These are phyloP conservation scores for Tiliacea aurago DNA, from an alignment of 2,888 invertebrate genomes.

Conservation along the genomic window DNA sequence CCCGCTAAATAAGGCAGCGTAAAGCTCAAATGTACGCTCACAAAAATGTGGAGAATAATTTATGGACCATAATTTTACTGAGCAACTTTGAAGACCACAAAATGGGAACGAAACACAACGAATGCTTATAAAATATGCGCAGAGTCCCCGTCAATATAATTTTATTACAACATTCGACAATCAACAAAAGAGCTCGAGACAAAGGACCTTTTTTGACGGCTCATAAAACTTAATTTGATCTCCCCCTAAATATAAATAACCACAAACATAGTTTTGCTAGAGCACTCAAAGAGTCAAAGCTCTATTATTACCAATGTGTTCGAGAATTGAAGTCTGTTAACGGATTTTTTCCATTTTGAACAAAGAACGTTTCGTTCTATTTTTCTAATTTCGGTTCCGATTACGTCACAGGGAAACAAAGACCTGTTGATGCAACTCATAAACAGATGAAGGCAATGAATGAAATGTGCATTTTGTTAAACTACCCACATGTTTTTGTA, in stretches of 20 bases:
- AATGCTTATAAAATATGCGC: slow-evolving; percentile 48
- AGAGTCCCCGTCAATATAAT: slow-evolving; percentile 59
- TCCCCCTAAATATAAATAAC: slow-evolving; percentile 68
- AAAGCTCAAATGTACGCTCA: slow-evolving; percentile 30
- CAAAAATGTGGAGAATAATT: slow-evolving; percentile 45
- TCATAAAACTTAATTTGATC: slow-evolving; percentile 75
- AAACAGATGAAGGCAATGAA: slow-evolving; percentile 79
- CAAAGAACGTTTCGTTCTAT: slow-evolving; percentile 83
- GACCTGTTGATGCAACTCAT: slow-evolving; percentile 77
- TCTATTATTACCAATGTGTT: slow-evolving; percentile 65
- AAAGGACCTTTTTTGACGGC: slow-evolving; percentile 70
- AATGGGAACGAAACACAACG: slow-evolving; percentile 50
- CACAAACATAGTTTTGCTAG: slow-evolving; percentile 58
- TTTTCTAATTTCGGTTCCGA: slow-evolving; percentile 79
- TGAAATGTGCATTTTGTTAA: slow-evolving; percentile 72
- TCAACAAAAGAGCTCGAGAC: slow-evolving; percentile 70
- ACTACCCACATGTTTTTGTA: slow-evolving; percentile 71
- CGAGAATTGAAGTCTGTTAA: slow-evolving; percentile 67
- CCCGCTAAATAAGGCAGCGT: slow-evolving; percentile 27
- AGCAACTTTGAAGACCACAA: slow-evolving; percentile 42
- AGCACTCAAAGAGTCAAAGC: slow-evolving; percentile 47
- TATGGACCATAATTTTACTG: slow-evolving; percentile 55
- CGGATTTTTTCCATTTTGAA: slow-evolving; percentile 75
- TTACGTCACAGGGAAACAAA: slow-evolving; percentile 83
- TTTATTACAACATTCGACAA: slow-evolving; percentile 65